Evolutionary conservation across 2,888 invertebrate genomes (phyloP), one percentile per base, ranked within the genome.

Genomic region (Opisthograptis luteolata): DNA sequence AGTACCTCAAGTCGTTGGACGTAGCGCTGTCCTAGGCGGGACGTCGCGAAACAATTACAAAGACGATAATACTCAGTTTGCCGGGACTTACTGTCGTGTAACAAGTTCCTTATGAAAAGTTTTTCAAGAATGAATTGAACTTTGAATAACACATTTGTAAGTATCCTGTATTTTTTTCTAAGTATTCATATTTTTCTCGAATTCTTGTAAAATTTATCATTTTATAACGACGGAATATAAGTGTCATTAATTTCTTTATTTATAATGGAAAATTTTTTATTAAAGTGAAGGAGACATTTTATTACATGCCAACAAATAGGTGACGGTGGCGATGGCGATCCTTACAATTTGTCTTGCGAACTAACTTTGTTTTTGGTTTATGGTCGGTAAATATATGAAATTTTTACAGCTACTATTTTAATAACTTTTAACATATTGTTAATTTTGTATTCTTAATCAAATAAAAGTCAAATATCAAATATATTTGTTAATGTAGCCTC

Each of bases 1-100:
- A 85, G 76, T 80, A 79, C 73, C 81, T 87, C 76, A 84, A 84
- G 70, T 84, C 86, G 51, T 79, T 85, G 63, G 78, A 79, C 73
- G 73, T 73, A 64, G 63, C 65, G 57, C 62, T 53, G 52, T 47
- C 36, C 55, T 50, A 56, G 45, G 45, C 47, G 20, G 36, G 7
- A 12, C 14, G 14, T 24, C 47, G 51, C 46, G 43, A 49, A 51
- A 59, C 50, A 53, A 40, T 54, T 47, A 61, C 56, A 76, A 74
- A 80, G 69, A 77, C 76, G 67, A 67, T 69, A 63, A 64, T 62
- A 60, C 61, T 57, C 56, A 50, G 63, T 66, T 75, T 60, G 56
- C 55, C 64, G 62, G 62, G 64, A 40, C 39, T 62, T 66, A 58
- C 34, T 36, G 61, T 44, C 56, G 64, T 65, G 60, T 50, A 60